phyloP scores from a whole-genome alignment of 2,113 vertebrate genomes.

The Hylia prasina region DNA sequence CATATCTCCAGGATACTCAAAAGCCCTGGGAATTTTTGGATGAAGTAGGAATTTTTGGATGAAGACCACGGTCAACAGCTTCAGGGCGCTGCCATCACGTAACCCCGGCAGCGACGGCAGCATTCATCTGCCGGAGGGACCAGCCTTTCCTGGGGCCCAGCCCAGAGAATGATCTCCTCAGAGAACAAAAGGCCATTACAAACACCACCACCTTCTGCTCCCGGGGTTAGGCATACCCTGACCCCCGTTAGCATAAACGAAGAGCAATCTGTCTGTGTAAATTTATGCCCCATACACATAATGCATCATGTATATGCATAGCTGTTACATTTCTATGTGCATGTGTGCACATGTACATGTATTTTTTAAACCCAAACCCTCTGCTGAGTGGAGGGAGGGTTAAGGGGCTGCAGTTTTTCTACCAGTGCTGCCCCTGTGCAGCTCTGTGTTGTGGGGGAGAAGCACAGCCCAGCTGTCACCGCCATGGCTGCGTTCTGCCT shows the following conservation, averaged over 20 bases:
- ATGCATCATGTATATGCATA: neutral
- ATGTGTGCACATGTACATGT: neutral
- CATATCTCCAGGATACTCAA: neutral
- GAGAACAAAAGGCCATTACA: constrained; percentile 62
- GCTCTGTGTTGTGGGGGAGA: neutral
- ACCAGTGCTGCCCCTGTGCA: neutral
- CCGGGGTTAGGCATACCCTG: constrained; percentile 43
- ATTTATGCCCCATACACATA: constrained; percentile 34
- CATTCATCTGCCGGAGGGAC: neutral
- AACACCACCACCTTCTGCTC: constrained; percentile 66
- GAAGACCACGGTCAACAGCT: constrained; percentile 44
- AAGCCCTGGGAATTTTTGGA: neutral
- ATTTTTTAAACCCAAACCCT: neutral
- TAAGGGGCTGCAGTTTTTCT: neutral
- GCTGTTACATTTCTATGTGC: neutral
- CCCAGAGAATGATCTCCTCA: neutral
- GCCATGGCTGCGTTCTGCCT: neutral
- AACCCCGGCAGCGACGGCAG: neutral
- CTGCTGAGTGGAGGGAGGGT: neutral
- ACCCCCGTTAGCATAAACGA: constrained; percentile 55
- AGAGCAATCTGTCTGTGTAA: constrained; percentile 44
- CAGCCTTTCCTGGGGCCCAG: constrained; percentile 35
- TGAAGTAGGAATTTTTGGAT: neutral
- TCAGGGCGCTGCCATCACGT: neutral
- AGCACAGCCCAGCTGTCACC: constrained; percentile 41